Evolutionary conservation across 2,888 invertebrate genomes (phyloP).

Genomic region (Hecatera dysodea): DNA sequence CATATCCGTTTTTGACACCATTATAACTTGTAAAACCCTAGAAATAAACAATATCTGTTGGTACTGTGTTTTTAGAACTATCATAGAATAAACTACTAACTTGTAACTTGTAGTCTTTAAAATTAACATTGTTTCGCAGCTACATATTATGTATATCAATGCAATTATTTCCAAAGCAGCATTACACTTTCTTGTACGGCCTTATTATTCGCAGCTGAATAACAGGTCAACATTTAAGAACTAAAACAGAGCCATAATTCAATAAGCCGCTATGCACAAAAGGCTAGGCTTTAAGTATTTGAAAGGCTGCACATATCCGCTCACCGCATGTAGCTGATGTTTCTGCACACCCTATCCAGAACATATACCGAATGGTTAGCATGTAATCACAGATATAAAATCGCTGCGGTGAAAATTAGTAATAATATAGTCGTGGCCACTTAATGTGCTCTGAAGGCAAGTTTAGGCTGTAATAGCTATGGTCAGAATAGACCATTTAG

Average conservation of each 20-base stretch:
- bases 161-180: too few relatives aligned
- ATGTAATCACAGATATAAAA: not conserved
- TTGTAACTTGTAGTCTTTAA: not conserved
- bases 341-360: slow-evolving; percentile 2
- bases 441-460: not conserved
- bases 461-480: not conserved
- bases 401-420: too few relatives aligned
- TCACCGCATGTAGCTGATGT: slow-evolving; percentile 1
- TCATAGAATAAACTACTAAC: not conserved
- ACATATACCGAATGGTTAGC: not conserved
- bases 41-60: slow-evolving; percentile 79
- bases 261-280: not conserved
- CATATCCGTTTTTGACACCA: slow-evolving; percentile 88
- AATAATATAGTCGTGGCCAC: not conserved
- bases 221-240: slow-evolving; percentile 1
- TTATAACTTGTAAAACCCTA: slow-evolving; percentile 91
- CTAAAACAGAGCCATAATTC: slow-evolving; percentile 1
- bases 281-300: not conserved
- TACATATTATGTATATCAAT: too few relatives aligned
- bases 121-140: not conserved
- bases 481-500: not conserved
- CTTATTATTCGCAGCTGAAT: not conserved
- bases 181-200: not conserved
- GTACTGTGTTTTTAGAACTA: slow-evolving; percentile 18
- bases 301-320: not conserved